These are phyloP conservation scores for Gallinago media DNA, from an alignment of 2,113 vertebrate species.

Conservation along the genomic window DNA sequence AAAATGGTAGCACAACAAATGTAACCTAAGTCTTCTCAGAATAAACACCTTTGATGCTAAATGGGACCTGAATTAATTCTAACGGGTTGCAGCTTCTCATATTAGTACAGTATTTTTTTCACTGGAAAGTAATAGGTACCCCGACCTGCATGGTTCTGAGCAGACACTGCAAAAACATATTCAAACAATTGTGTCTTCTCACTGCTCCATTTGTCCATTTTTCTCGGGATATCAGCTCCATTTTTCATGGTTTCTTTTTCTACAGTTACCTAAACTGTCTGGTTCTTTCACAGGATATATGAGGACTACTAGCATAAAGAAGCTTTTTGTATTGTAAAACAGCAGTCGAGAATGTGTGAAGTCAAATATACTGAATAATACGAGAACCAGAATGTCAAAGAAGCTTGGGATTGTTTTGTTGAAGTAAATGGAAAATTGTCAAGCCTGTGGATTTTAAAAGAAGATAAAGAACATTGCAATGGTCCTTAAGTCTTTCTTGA, in stretches of 20 bases:
- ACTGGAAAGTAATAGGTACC: not conserved
- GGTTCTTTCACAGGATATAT: not conserved
- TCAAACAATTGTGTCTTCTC: not conserved
- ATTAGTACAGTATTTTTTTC: not conserved
- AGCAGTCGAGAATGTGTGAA: not conserved
- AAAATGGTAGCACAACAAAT: not conserved
- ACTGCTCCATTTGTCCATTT: not conserved
- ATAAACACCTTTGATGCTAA: not conserved
- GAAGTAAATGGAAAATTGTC: not conserved
- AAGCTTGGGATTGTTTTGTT: not conserved
- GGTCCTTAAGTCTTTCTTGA: not conserved
- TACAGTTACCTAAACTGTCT: not conserved
- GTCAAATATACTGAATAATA: not conserved
- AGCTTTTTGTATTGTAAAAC: not conserved
- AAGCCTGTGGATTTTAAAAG: not conserved
- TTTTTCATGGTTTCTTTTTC: not conserved
- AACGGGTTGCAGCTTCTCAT: not conserved
- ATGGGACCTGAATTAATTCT: not conserved
- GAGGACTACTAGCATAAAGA: not conserved
- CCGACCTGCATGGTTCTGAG: not conserved
- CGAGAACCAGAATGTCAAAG: not conserved
- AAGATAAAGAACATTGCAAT: not conserved
- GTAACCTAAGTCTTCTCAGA: not conserved
- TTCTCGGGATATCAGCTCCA: not conserved
- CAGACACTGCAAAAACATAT: not conserved